phyloP scores from a whole-genome alignment of 2,888 invertebrate genomes.

The Trachelus tabidus region DNA sequence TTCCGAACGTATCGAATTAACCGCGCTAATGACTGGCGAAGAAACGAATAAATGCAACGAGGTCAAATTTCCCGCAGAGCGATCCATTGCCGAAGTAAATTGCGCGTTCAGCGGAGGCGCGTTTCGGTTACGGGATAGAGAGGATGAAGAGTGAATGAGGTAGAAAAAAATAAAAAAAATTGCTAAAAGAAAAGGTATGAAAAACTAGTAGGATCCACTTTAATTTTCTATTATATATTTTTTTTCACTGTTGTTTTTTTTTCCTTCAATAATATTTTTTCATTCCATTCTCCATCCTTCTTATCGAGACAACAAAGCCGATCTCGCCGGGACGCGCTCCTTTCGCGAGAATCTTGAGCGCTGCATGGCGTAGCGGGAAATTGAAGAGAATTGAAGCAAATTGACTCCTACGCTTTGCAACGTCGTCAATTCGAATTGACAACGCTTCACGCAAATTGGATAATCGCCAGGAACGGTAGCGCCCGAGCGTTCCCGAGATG shows the following conservation, averaged over 20 bases:
- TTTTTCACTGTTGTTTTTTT: conserved; percentile 9
- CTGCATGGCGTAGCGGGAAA: conserved; percentile 36
- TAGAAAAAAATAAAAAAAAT: background rate
- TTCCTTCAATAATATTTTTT: conserved; percentile 9
- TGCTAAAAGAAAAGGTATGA: background rate
- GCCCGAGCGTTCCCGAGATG: background rate
- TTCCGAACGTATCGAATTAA: background rate
- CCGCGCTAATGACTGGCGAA: background rate
- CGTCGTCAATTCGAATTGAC: conserved; percentile 52
- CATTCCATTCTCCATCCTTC: conserved; percentile 23
- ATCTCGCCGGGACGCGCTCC: background rate
- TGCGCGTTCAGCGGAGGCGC: background rate
- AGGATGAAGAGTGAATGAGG: background rate
- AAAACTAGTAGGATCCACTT: background rate
- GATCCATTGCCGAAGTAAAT: background rate
- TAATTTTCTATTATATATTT: background rate
- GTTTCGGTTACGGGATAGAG: background rate
- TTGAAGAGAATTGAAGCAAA: conserved; percentile 43
- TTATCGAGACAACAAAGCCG: conserved; percentile 26
- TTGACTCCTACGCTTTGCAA: conserved; percentile 39
- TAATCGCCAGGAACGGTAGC: conserved; percentile 40
- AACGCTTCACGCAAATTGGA: conserved; percentile 54
- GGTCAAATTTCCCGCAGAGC: background rate
- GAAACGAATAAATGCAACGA: background rate
- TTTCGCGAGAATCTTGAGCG: conserved; percentile 4